Percentiles rank a stretch among this genome's conserved stretches.
Evolutionary conservation across 1,140 invertebrate genomes (phyloP).

Genomic region (Leguminivora glycinivorella): DNA sequence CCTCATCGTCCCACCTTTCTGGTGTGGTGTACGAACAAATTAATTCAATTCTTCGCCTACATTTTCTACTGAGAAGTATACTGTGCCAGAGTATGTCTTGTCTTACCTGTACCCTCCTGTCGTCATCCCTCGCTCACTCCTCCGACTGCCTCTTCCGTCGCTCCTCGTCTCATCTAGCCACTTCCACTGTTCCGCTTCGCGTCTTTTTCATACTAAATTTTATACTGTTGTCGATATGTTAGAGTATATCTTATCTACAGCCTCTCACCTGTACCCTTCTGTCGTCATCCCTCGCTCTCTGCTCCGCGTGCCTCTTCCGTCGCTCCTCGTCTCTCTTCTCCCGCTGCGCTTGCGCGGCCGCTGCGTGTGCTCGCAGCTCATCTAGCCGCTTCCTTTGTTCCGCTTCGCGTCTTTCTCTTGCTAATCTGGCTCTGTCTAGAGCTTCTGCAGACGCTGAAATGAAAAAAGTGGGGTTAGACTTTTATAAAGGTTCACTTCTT

Average conservation of each 20-base stretch:
- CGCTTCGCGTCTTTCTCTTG: conserved; percentile 90
- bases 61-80: too few species aligned
- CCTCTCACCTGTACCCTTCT: conserved; percentile 81
- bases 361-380: conserved; percentile 90
- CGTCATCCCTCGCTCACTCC: conserved; percentile 85
- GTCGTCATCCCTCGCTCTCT: conserved; percentile 87
- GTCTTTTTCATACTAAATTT: too few species aligned
- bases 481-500: background rate
- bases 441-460: conserved; percentile 57
- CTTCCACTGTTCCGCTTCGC: too few species aligned
- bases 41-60: too few species aligned
- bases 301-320: conserved; percentile 88
- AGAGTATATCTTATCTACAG: too few species aligned
- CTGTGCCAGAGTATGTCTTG: too few species aligned
- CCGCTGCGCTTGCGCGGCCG: conserved; percentile 91
- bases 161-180: conserved; percentile 93
- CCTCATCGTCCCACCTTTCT: too few species aligned
- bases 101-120: too few species aligned
- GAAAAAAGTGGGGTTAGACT: background rate
- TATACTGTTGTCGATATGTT: too few species aligned
- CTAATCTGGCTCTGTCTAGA: conserved; percentile 81
- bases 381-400: conserved; percentile 91
- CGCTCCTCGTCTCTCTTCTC: conserved; percentile 93
- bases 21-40: too few species aligned
- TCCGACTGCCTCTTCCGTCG: conserved; percentile 89